These are phyloP conservation scores for Heliconius congener DNA, from an alignment of 1,140 invertebrate genomes.

Conservation along the genomic window DNA sequence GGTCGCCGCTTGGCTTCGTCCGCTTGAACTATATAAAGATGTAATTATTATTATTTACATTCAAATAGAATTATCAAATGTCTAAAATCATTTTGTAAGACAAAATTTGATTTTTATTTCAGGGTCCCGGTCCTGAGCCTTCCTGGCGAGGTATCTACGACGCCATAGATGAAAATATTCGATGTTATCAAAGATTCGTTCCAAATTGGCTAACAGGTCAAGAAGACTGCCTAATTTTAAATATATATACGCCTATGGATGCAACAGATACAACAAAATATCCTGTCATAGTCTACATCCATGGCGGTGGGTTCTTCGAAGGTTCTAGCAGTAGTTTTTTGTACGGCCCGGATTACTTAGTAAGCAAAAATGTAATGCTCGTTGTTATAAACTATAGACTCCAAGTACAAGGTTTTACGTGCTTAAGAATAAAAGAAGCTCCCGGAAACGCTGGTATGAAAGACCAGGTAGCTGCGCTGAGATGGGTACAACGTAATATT, in stretches of 20 bases:
- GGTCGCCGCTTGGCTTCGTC: too few relatives aligned
- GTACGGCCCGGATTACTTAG: constrained; percentile 82
- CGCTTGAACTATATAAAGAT: too few relatives aligned
- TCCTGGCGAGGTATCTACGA: constrained; percentile 82
- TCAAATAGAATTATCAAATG: background rate
- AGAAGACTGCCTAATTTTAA: constrained; percentile 72
- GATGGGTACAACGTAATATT: constrained; percentile 75
- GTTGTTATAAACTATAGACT: constrained; percentile 90
- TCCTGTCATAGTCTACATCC: constrained; percentile 82
- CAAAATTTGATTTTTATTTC: constrained; percentile 48
- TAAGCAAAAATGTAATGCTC: constrained; percentile 85
- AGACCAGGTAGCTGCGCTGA: constrained; percentile 74
- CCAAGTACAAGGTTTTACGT: constrained; percentile 81
- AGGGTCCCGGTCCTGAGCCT: constrained; percentile 81
- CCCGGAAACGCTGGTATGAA: constrained; percentile 79
- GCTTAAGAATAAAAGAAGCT: constrained; percentile 66
- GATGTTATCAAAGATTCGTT: constrained; percentile 70
- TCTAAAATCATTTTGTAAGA: background rate
- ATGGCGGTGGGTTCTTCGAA: constrained; percentile 83
- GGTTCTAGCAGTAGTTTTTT: constrained; percentile 66
- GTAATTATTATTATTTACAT: too few relatives aligned
- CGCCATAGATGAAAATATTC: constrained; percentile 80
- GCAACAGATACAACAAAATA: constrained; percentile 35
- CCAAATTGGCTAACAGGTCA: constrained; percentile 51
- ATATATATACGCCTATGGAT: constrained; percentile 74